phyloP scores from a whole-genome alignment of 2,888 invertebrate species.

The Drosophila prolongata region DNA sequence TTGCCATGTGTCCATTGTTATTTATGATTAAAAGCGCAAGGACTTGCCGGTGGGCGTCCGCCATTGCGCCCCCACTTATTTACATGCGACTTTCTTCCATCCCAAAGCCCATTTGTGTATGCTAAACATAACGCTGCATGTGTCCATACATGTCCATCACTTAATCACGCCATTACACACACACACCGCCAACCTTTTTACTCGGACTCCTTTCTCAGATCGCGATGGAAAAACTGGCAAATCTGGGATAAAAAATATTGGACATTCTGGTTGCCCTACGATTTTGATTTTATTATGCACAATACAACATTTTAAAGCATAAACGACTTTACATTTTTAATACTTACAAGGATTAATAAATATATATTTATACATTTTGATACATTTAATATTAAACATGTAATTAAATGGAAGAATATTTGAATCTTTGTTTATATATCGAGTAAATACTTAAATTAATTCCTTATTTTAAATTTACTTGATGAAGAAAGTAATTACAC shows the following conservation, averaged over 20 bases:
- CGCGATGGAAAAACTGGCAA: constrained; percentile 18
- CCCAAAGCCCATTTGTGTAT: constrained; percentile 61
- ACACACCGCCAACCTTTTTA: constrained; percentile 8
- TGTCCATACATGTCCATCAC: constrained; percentile 80
- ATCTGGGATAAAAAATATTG: neutral
- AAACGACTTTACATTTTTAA: no score
- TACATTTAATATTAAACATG: no score
- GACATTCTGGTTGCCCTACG: no score
- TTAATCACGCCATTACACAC: constrained; percentile 79
- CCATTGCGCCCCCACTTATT: constrained; percentile 36
- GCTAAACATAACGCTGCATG: constrained; percentile 80
- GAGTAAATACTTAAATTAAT: no score
- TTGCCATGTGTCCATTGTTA: constrained; percentile 79
- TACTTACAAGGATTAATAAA: no score
- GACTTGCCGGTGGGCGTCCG: constrained; percentile 53
- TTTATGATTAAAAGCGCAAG: constrained; percentile 81
- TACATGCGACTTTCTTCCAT: constrained; percentile 46
- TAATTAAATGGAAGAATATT: no score
- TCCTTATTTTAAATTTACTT: no score
- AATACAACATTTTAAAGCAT: neutral
- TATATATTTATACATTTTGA: no score
- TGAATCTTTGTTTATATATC: no score
- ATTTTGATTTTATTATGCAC: neutral
- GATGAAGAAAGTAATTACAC: no score
- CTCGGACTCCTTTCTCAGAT: constrained; percentile 11